Conservation (phyloP, 1,140 invertebrate genomes). For the Neodiprion fabricii region DNA sequence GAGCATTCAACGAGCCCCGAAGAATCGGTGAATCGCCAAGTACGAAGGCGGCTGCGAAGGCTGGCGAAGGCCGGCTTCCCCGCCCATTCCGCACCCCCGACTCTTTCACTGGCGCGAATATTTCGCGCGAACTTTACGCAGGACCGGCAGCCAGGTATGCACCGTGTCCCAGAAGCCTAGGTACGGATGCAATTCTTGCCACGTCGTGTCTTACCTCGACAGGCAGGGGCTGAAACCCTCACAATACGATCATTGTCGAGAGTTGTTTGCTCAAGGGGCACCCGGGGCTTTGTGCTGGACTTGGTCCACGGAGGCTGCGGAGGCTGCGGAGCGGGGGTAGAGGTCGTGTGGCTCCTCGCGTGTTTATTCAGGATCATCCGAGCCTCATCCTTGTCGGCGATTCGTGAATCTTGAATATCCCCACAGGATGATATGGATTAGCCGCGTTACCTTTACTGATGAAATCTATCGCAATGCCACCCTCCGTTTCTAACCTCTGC, state of each 20-base stretch:
- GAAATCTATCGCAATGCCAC: not conserved
- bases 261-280: slow-evolving; percentile 42
- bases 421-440: slow-evolving; percentile 13
- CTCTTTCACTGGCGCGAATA: no score
- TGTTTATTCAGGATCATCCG: slow-evolving; percentile 55
- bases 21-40: slow-evolving; percentile 9
- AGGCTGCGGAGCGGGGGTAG: slow-evolving; percentile 34
- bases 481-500: no score
- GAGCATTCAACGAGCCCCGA: not conserved
- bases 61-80: slow-evolving; percentile 9
- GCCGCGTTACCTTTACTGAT: not conserved
- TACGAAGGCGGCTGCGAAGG: slow-evolving; percentile 17
- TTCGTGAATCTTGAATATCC: slow-evolving; percentile 34
- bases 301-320: slow-evolving; percentile 3
- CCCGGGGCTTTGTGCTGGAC: slow-evolving; percentile 12
- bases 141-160: slow-evolving; percentile 12
- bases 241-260: slow-evolving; percentile 28
- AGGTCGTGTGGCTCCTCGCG: slow-evolving; percentile 50
- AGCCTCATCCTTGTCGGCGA: slow-evolving; percentile 20
- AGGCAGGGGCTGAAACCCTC: slow-evolving; percentile 19
- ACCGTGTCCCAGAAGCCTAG: slow-evolving; percentile 12
- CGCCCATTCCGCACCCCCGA: no score
- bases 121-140: no score
- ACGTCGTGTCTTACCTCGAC: slow-evolving; percentile 35
- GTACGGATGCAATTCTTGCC: slow-evolving; percentile 24